Evolutionary conservation across 2,888 invertebrate genomes (phyloP).

Genomic region (Ypsolopha scabrella): DNA sequence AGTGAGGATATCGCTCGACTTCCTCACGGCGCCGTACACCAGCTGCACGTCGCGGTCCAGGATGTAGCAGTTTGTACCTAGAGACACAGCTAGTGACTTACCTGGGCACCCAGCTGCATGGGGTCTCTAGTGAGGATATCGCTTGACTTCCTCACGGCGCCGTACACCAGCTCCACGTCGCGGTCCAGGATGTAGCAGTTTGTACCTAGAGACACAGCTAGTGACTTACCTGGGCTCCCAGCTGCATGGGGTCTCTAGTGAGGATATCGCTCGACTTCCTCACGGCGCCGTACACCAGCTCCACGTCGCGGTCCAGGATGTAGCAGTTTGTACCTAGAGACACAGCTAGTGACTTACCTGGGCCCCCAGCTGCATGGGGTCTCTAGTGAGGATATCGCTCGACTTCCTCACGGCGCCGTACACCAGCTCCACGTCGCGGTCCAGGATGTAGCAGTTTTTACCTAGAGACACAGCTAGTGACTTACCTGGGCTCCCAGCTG

Average conservation of each 20-base stretch:
- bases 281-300: constrained; percentile 86
- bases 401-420: constrained; percentile 88
- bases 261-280: constrained; percentile 87
- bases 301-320: constrained; percentile 85
- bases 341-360: no score
- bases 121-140: constrained; percentile 88
- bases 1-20: constrained; percentile 87
- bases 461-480: no score
- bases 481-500: constrained; percentile 87
- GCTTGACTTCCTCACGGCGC: constrained; percentile 86
- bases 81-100: no score
- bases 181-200: constrained; percentile 82
- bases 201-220: background rate
- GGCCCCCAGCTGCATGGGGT: constrained; percentile 90
- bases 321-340: no score
- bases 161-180: constrained; percentile 87
- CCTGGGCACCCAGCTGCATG: constrained; percentile 89
- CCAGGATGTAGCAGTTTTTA: constrained; percentile 83
- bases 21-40: constrained; percentile 85
- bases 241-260: constrained; percentile 87
- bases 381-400: constrained; percentile 85
- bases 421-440: constrained; percentile 86
- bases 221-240: constrained; percentile 84
- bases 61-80: constrained; percentile 82
- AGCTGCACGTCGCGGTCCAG: constrained; percentile 88